phyloP scores from a whole-genome alignment of 2,797 vertebrate species.

The Mus caroli region DNA sequence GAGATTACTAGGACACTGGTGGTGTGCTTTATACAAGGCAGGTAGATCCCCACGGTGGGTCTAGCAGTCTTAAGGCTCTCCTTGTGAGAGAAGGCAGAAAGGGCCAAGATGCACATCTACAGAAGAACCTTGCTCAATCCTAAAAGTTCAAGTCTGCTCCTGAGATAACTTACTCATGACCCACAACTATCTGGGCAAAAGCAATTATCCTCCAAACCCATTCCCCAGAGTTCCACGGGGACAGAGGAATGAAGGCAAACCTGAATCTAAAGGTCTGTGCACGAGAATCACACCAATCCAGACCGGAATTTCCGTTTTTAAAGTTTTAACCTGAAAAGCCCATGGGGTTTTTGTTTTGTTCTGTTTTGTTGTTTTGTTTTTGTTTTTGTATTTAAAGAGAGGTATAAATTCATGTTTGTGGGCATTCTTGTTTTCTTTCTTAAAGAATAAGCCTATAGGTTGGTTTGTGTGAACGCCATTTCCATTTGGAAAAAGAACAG shows the following conservation, averaged over 20 bases:
- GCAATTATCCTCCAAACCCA: background rate
- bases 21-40: background rate
- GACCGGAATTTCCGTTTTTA: conserved; percentile 48
- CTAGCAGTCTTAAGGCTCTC: background rate
- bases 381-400: conserved; percentile 1
- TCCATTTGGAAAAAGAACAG: conserved; percentile 34
- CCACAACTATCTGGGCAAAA: background rate
- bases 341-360: background rate
- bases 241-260: background rate
- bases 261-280: background rate
- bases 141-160: background rate
- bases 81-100: background rate
- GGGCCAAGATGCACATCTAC: background rate
- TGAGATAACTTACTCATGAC: background rate
- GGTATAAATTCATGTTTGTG: background rate
- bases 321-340: conserved; percentile 35
- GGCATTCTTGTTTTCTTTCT: background rate
- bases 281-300: background rate
- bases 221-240: background rate
- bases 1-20: background rate
- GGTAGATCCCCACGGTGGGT: background rate
- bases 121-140: background rate
- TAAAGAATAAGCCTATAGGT: background rate
- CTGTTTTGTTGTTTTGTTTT: too few species aligned
- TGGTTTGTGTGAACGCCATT: background rate